phyloP scores from a whole-genome alignment of 2,888 invertebrate species.

The Catonia carolina region DNA sequence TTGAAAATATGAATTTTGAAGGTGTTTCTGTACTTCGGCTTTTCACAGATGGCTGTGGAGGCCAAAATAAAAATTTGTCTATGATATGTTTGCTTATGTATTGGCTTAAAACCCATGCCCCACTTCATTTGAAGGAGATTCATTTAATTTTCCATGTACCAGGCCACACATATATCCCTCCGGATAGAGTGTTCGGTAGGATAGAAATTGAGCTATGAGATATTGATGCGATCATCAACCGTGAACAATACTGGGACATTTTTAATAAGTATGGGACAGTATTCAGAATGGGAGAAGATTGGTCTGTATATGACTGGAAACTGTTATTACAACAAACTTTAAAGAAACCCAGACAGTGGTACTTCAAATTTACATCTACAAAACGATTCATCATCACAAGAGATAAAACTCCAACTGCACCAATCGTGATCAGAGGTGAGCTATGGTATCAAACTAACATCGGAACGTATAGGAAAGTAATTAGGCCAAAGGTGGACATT shows the following conservation, averaged over 20 bases:
- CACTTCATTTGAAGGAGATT: slow-evolving; percentile 9
- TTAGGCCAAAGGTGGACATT: background rate
- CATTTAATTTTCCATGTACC: slow-evolving; percentile 17
- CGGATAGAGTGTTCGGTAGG: slow-evolving; percentile 28
- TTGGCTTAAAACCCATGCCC: slow-evolving; percentile 11
- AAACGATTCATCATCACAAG: background rate
- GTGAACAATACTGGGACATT: slow-evolving; percentile 24
- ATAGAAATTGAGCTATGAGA: slow-evolving; percentile 26
- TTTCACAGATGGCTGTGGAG: slow-evolving; percentile 22
- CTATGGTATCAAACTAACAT: background rate
- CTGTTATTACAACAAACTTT: background rate
- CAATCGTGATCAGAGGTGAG: background rate
- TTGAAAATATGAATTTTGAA: background rate
- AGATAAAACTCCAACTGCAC: background rate
- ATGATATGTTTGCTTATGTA: slow-evolving; percentile 19
- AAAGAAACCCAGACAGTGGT: slow-evolving; percentile 15
- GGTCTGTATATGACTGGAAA: slow-evolving; percentile 20
- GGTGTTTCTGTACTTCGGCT: slow-evolving; percentile 1
- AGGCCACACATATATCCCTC: slow-evolving; percentile 25
- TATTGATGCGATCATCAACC: slow-evolving; percentile 24
- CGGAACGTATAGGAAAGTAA: background rate
- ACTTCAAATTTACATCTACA: slow-evolving; percentile 25
- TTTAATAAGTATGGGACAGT: slow-evolving; percentile 20
- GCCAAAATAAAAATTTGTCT: no score
- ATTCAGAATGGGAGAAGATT: slow-evolving; percentile 14